phyloP scores from a whole-genome alignment of 1,140 invertebrate genomes.

The Chrysoperla carnea region DNA sequence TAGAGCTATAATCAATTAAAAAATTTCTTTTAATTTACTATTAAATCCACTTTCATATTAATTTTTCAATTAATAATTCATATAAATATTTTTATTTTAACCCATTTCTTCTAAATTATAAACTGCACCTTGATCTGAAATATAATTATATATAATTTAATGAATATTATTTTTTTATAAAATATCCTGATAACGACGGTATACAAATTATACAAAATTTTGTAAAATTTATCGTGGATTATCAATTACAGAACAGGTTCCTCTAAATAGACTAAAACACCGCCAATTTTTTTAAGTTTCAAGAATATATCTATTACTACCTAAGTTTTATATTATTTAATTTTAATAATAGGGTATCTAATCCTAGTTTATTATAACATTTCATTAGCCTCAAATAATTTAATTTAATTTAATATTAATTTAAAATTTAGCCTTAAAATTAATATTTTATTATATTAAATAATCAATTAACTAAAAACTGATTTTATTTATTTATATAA shows the following conservation, averaged over 20 bases:
- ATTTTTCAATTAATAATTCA: constrained; percentile 19
- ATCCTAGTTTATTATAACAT: constrained; percentile 33
- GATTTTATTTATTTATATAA: constrained; percentile 13
- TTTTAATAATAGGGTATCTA: constrained; percentile 44
- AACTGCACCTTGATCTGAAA: constrained; percentile 38
- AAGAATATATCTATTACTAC: constrained; percentile 29
- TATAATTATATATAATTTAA: constrained; percentile 24
- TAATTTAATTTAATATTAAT: constrained; percentile 17
- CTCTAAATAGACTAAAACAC: constrained; percentile 34
- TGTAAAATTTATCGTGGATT: constrained; percentile 31
- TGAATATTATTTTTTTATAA: constrained; percentile 28
- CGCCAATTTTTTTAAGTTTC: constrained; percentile 36
- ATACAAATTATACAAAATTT: constrained; percentile 30
- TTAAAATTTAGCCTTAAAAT: constrained; percentile 18
- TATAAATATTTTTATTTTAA: constrained; percentile 28
- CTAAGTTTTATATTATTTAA: constrained; percentile 19
- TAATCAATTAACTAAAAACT: constrained; percentile 9
- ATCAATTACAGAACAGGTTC: constrained; percentile 37
- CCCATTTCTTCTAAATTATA: constrained; percentile 28
- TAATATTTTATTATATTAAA: constrained; percentile 20
- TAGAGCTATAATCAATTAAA: constrained; percentile 23
- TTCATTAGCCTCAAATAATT: constrained; percentile 15
- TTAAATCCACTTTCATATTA: constrained; percentile 31
- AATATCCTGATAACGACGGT: constrained; percentile 33
- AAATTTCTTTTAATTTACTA: constrained; percentile 25